A percentile compares a stretch with the other conserved stretches of the same genome.
Conservation (phyloP, 2,797 vertebrate genomes). For the Melanotaenia parkinsoni region DNA sequence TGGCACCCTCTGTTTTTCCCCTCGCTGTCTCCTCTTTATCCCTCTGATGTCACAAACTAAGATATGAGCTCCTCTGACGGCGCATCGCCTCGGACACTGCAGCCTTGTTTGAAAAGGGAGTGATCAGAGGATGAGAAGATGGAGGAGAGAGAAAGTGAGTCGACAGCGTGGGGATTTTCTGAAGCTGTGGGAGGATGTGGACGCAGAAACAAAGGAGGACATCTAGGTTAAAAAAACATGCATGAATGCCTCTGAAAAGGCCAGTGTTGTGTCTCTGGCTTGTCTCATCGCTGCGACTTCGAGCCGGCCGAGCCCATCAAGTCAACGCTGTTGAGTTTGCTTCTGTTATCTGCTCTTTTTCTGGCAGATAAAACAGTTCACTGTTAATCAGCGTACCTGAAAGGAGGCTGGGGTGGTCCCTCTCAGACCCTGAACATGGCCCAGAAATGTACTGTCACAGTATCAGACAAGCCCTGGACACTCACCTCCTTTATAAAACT, state of each 20-base stretch:
- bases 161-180: conserved; percentile 39
- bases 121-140: conserved; percentile 55
- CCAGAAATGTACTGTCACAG: conserved; percentile 20
- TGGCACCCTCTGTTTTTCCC: conserved; percentile 53
- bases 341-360: conserved; percentile 59
- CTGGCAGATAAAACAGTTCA: conserved; percentile 48
- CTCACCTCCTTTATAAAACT: neutral
- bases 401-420: neutral
- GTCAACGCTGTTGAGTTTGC: conserved; percentile 55
- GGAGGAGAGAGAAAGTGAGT: conserved; percentile 37
- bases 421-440: conserved; percentile 30
- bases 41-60: conserved; percentile 68
- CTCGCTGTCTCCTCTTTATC: conserved; percentile 47
- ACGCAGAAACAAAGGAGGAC: conserved; percentile 74
- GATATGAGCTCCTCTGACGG: conserved; percentile 61
- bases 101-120: conserved; percentile 53
- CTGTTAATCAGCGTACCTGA: conserved; percentile 63
- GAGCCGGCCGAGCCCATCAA: conserved; percentile 70
- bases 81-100: conserved; percentile 57
- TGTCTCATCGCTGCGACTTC: conserved; percentile 67
- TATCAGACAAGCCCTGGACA: conserved; percentile 9
- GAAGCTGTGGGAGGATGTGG: conserved; percentile 51
- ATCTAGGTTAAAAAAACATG: conserved; percentile 76
- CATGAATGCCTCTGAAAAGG: conserved; percentile 79
- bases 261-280: conserved; percentile 59